phyloP scores from a whole-genome alignment of 2,888 invertebrate species.

The Conops quadrifasciatus region DNA sequence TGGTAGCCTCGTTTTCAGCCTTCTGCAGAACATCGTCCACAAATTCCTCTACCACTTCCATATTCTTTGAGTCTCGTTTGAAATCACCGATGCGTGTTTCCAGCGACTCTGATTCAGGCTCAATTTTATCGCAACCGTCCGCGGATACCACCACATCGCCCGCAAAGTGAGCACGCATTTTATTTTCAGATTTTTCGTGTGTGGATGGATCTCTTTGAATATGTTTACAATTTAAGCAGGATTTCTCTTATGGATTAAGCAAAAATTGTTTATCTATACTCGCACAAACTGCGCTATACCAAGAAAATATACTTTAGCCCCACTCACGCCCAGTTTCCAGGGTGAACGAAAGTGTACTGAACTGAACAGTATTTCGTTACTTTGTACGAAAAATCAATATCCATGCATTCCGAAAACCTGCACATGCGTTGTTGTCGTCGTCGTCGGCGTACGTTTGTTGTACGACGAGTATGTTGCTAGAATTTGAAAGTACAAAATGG shows the following conservation, averaged over 20 bases:
- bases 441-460: too few species aligned
- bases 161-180: slow-evolving; percentile 60
- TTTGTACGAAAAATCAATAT: slow-evolving; percentile 33
- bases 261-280: slow-evolving; percentile 26
- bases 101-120: slow-evolving; percentile 51
- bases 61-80: slow-evolving; percentile 70
- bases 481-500: too few species aligned
- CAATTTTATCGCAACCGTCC: slow-evolving; percentile 38
- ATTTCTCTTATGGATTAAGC: slow-evolving; percentile 16
- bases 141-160: slow-evolving; percentile 43
- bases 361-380: neutral
- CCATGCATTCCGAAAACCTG: slow-evolving; percentile 16
- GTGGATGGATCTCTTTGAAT: neutral
- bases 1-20: slow-evolving; percentile 70
- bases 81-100: slow-evolving; percentile 69
- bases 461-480: too few species aligned
- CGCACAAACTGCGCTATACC: neutral
- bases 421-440: slow-evolving; percentile 46
- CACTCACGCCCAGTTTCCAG: slow-evolving; percentile 30
- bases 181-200: too few species aligned
- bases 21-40: slow-evolving; percentile 71
- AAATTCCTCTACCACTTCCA: slow-evolving; percentile 70
- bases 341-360: slow-evolving; percentile 14
- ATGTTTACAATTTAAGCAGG: slow-evolving; percentile 8
- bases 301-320: neutral